Evolutionary conservation across 2,797 vertebrate genomes (phyloP), one percentile per base, ranked within the genome.

Genomic region (Heteromormyrus szaboi): DNA sequence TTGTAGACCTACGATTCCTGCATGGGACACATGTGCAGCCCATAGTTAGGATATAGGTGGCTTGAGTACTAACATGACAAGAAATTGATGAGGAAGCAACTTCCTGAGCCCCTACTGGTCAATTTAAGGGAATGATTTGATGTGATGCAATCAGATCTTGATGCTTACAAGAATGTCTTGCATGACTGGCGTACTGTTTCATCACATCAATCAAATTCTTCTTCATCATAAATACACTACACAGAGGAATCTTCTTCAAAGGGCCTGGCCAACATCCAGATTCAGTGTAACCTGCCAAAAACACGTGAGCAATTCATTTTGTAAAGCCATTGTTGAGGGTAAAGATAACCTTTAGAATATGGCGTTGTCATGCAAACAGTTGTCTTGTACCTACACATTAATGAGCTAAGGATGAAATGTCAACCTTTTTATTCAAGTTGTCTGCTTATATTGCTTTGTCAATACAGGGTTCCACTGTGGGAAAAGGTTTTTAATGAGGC

Each of bases 261-360:
- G 11, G 46, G 44, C 48, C 5, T 51, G 25, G 48, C 9, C 22
- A 51, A 17, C 48, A 85, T 51, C 48, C 44, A 29, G 22, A 25
- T 17, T 51, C 22, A 51, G 48, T 48, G 83, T 25, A 25, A 85
- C 44, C 83, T 51, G 11, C 3, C 3, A 46, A 51, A 44, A 25
- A 29, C 19, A 46, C 19, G 8, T 25, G 48, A 33, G 83, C 83
- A 12, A 17, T 85, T 51, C 48, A 53, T 51, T 85, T 50, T 53
- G 48, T 22, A 25, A 14, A 51, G 83, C 22, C 44, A 12, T 50
- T 33, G 48, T 4, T 33, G 48, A 85, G 83, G 83, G 62, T 56
- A 41, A 87, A 79, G 62, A 88, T 72, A 87, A 89, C 88, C 88
- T 90, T 89, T 90, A 54, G 86, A 53, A 65, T 53, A 25, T 83